Conservation (phyloP, 2,888 invertebrate species). For the Pomacea canaliculata region DNA sequence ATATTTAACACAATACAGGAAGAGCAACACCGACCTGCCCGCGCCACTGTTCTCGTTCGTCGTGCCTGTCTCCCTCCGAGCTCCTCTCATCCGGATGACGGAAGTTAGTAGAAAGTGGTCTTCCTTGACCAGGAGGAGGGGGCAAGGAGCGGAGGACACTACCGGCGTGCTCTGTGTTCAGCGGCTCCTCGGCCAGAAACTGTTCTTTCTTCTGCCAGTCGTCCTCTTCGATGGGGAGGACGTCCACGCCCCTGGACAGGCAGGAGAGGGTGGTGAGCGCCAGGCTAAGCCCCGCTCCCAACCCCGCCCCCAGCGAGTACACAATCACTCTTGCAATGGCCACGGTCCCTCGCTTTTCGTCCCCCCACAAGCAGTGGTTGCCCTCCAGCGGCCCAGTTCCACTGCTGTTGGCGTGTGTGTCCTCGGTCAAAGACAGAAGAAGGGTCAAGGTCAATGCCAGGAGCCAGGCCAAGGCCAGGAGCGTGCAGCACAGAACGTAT, state of each 20-base stretch:
- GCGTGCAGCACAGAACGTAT: slow-evolving; percentile 16
- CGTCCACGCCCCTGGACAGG: slow-evolving; percentile 1
- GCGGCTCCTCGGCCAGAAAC: not conserved
- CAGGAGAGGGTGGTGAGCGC: slow-evolving; percentile 18
- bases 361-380: slow-evolving; percentile 18
- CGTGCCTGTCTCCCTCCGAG: slow-evolving; percentile 9
- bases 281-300: slow-evolving; percentile 18
- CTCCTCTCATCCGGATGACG: not conserved
- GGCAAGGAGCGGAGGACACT: not conserved
- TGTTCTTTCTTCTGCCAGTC: slow-evolving; percentile 2
- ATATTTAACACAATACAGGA: no score
- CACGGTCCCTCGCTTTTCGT: not conserved
- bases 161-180: not conserved
- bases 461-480: slow-evolving; percentile 22
- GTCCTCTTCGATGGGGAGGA: slow-evolving; percentile 23
- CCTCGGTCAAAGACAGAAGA: slow-evolving; percentile 11
- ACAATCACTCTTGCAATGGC: slow-evolving; percentile 4
- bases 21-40: slow-evolving; percentile 8
- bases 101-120: not conserved
- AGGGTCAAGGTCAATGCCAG: slow-evolving; percentile 16
- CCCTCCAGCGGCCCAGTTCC: not conserved
- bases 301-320: slow-evolving; percentile 19
- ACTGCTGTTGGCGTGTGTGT: not conserved
- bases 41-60: slow-evolving; percentile 20
- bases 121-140: not conserved